Percentiles rank a stretch among this genome's conserved stretches.
phyloP scores from a whole-genome alignment of 2,888 invertebrate species.

The Phasia obesa region DNA sequence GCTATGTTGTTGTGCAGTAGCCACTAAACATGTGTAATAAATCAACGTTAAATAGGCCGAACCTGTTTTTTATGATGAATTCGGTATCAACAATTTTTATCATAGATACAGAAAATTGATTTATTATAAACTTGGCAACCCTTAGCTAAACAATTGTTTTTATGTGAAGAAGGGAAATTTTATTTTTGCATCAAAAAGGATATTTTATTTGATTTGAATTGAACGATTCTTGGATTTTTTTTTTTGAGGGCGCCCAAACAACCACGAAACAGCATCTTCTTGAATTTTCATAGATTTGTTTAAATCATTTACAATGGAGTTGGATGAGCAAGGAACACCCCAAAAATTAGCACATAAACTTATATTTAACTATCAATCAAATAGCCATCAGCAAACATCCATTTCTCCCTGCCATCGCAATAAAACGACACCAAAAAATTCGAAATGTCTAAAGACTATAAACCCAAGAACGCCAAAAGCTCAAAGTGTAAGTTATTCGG shows the following conservation, averaged over 20 bases:
- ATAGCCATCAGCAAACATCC: neutral
- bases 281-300: neutral
- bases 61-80: too few relatives aligned
- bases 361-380: constrained; percentile 53
- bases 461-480: constrained; percentile 73
- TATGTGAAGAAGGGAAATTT: constrained; percentile 32
- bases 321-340: constrained; percentile 53
- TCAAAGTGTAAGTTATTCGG: constrained; percentile 55
- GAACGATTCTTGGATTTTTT: constrained; percentile 50
- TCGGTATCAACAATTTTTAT: too few relatives aligned
- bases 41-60: too few relatives aligned
- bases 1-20: too few relatives aligned
- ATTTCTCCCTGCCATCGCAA: constrained; percentile 26
- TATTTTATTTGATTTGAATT: constrained; percentile 50
- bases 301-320: constrained; percentile 59
- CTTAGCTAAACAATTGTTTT: constrained; percentile 15
- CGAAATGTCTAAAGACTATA: constrained; percentile 69
- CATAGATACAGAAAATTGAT: too few relatives aligned
- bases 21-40: too few relatives aligned
- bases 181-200: constrained; percentile 24
- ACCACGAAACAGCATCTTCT: constrained; percentile 1
- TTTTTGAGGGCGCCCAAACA: constrained; percentile 33
- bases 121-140: constrained; percentile 1
- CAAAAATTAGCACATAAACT: constrained; percentile 59
- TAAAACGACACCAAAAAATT: constrained; percentile 73